Percentiles rank a stretch among this genome's conserved stretches.
Conservation (phyloP, 2,797 vertebrate genomes). For the Myotis pilosus region DNA sequence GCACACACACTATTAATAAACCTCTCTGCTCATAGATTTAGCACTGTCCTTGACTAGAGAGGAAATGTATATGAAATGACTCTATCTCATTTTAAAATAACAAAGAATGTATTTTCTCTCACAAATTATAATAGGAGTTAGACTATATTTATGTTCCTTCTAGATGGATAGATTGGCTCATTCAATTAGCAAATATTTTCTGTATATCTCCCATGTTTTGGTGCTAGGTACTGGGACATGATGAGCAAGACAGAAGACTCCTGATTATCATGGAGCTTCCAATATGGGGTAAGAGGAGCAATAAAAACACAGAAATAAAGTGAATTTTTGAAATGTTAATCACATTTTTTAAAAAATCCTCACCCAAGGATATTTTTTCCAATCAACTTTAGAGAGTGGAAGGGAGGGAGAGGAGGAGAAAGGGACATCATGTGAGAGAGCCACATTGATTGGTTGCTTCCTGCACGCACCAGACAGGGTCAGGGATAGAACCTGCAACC, state of each 20-base stretch:
- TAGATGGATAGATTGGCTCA: not conserved
- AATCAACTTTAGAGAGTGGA: too few species aligned
- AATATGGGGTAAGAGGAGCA: not conserved
- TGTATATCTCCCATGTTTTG: not conserved
- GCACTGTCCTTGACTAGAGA: not conserved
- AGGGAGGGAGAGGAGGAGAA: too few species aligned
- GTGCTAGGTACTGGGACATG: not conserved
- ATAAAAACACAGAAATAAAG: not conserved
- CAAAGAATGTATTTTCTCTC: constrained; percentile 12
- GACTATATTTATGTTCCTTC: constrained; percentile 17
- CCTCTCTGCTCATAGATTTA: not conserved
- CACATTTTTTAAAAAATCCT: not conserved
- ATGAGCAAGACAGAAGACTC: not conserved
- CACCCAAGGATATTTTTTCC: too few species aligned
- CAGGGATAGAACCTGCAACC: too few species aligned
- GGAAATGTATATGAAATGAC: not conserved
- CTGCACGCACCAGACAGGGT: too few species aligned
- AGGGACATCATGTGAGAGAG: too few species aligned
- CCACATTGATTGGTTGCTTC: too few species aligned
- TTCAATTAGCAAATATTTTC: not conserved
- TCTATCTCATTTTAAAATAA: constrained; percentile 13
- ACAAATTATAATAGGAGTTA: not conserved
- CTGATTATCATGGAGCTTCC: not conserved
- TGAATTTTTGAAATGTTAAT: constrained; percentile 38
- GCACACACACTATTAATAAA: not conserved